Evolutionary conservation across 2,113 vertebrate genomes (phyloP), one percentile per base, ranked within the genome.

Genomic region (Bufo bufo): DNA sequence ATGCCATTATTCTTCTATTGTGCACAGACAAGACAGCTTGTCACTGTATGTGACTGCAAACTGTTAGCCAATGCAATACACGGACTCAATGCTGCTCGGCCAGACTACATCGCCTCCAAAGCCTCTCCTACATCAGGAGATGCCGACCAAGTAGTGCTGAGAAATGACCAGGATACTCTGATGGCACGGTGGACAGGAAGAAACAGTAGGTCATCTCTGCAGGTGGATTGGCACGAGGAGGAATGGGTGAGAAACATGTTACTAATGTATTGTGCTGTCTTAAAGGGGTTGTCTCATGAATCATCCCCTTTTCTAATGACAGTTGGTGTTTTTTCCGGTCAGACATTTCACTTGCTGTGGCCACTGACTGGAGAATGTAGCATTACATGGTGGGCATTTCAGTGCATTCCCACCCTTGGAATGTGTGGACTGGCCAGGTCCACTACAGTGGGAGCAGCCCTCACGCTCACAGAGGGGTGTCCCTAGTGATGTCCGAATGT

Each of bases 151-250:
- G 98, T 99, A 69, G 96, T 99, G 91, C 95, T 99, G 16, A 96
- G 98, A 10, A 99, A 99, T 4, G 98, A 99, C 92, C 98, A 97
- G 93, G 98, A 99, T 92, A 99, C 98, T 0, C 95, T 99, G 74
- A 94, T 97, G 79, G 98, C 98, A 91, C 97, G 96, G 90, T 99
- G 98, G 97, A 96, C 97, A 0, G 97, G 97, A 16, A 91, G 96
- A 90, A 97, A 96, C 90, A 98, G 97, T 92, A 95, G 97, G 0
- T 95, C 97, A 49, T 99, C 98, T 12, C 93, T 98, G 89, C 96
- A 98, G 17, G 95, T 95, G 7, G 97, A 97, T 90, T 99, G 98
- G 97, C 96, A 97, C 0, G 98, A 99, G 91, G 97, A 99, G 89
- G 98, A 99, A 85, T 99, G 98, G 98, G 98, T 99, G 92, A 45